Base-by-base conservation (phyloP, 2,888 invertebrate genomes). In the Dryadula phaetusa region DNA sequence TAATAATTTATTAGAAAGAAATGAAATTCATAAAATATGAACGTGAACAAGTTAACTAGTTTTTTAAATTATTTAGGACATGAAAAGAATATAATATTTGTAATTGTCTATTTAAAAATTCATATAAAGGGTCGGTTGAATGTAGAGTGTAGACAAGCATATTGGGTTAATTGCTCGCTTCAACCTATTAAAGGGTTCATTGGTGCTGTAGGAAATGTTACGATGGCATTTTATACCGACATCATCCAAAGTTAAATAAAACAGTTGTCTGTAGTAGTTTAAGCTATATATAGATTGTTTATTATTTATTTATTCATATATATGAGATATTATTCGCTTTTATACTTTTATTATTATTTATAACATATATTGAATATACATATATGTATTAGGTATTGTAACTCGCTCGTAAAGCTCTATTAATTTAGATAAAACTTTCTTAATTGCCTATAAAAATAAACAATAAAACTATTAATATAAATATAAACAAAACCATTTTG, bases 131-230 rank as follows among this genome's bases (percentile, higher is more conserved):
- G 12, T 53, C 10, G 16, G 20, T 25, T 16, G n/a, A 20, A 37
- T 37, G 20, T 46, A 14, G 0, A 42, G 46, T 49, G 46, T 16
- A 58, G 25, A 37, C 28, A 49, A 12, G 53, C 34, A 37, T 61
- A 61, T 61, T 52, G 53, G 53, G 53, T 61, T 66, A 66, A 53
- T 54, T 62, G 64, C 47, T 40, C 34, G 47, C 60, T 53, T 52
- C 58, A 42, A 56, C 64, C 49, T 46, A 52, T 49, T 62, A 58
- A 18, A 49, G 28, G 65, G 62, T 66, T 64, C 56, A 68, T 44
- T 66, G 62, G 37, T 54, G 42, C 70, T 20, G 58, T 20, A 14
- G 25, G 53, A 65, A 71, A 71, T 69, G 69, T 69, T 64, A 64
- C 54, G 14, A 46, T 62, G 64, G 49, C 56, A 67, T 67, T 65